These are phyloP conservation scores for Psylliodes chrysocephalus DNA, from an alignment of 2,888 invertebrate genomes.

Conservation along the genomic window DNA sequence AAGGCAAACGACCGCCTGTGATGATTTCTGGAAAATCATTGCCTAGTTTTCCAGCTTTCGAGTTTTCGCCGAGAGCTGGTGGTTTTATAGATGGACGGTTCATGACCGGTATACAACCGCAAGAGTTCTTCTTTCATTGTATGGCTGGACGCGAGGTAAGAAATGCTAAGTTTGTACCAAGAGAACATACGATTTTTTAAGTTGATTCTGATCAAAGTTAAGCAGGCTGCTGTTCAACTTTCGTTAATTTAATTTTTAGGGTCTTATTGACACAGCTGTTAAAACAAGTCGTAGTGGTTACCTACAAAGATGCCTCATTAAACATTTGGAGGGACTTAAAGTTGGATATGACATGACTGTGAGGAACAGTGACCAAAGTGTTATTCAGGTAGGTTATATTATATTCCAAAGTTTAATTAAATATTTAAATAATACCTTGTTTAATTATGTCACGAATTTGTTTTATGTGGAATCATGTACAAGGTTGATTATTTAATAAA, in stretches of 20 bases:
- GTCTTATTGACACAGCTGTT: constrained; percentile 99
- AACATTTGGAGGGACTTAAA: constrained; percentile 95
- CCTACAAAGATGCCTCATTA: constrained; percentile 95
- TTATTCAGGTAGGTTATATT: constrained; percentile 89
- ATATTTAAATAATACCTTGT: too few species aligned
- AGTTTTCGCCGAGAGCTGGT: constrained; percentile 90
- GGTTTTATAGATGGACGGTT: constrained; percentile 97
- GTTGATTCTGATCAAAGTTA: too few species aligned
- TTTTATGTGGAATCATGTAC: too few species aligned
- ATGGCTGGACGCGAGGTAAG: constrained; percentile 98
- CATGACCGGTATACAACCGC: constrained; percentile 97
- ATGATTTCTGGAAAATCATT: constrained; percentile 93
- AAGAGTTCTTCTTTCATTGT: constrained; percentile 99
- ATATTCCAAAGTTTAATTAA: too few species aligned
- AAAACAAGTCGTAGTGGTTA: constrained; percentile 99
- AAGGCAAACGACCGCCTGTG: constrained; percentile 94
- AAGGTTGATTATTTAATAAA: too few species aligned
- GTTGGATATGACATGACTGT: constrained; percentile 96
- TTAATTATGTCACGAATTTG: too few species aligned
- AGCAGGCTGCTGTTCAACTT: too few species aligned
- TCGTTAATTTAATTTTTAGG: too few species aligned
- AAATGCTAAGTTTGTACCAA: too few species aligned
- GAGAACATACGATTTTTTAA: too few species aligned
- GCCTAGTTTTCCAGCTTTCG: constrained; percentile 91
- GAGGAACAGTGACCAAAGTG: constrained; percentile 90